Evolutionary conservation across 2,888 invertebrate species (phyloP).

Genomic region (Cryptocephalus moraei): DNA sequence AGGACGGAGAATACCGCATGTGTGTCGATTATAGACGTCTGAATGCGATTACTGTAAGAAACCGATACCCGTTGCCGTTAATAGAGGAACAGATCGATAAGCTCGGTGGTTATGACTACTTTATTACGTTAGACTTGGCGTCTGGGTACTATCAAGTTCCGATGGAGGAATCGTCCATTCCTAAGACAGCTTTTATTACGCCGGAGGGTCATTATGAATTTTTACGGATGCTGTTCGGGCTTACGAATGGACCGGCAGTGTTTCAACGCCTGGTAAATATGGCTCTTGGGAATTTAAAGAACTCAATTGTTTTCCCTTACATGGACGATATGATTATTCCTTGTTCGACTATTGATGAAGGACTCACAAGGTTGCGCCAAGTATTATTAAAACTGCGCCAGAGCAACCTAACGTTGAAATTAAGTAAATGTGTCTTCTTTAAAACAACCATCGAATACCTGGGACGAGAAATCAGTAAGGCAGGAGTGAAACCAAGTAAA

Average conservation of each 20-base stretch:
- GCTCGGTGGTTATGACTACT: slow-evolving; percentile 14
- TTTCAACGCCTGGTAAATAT: slow-evolving; percentile 23
- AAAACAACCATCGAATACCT: slow-evolving; percentile 11
- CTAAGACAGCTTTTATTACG: slow-evolving; percentile 25
- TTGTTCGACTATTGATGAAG: slow-evolving; percentile 6
- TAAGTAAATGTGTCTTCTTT: slow-evolving; percentile 15
- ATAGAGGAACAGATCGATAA: slow-evolving; percentile 12
- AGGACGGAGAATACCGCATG: slow-evolving; percentile 8
- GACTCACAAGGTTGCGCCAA: slow-evolving; percentile 6
- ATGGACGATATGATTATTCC: slow-evolving; percentile 17
- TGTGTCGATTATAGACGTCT: slow-evolving; percentile 11
- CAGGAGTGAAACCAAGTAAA: slow-evolving; percentile 13
- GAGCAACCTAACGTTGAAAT: slow-evolving; percentile 14
- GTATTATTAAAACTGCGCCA: slow-evolving; percentile 7
- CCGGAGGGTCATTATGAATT: slow-evolving; percentile 25
- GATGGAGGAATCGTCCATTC: slow-evolving; percentile 17
- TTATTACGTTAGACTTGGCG: slow-evolving; percentile 19
- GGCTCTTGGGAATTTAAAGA: slow-evolving; percentile 12
- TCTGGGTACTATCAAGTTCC: slow-evolving; percentile 24
- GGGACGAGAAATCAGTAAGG: slow-evolving; percentile 13
- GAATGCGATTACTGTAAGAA: slow-evolving; percentile 9
- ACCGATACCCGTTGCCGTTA: slow-evolving; percentile 8
- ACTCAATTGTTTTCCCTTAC: slow-evolving; percentile 7
- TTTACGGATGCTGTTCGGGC: slow-evolving; percentile 23
- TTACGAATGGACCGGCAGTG: slow-evolving; percentile 22